Evolutionary conservation across 2,888 invertebrate species (phyloP), one percentile per base, ranked within the genome.

Genomic region (Amiota minor): DNA sequence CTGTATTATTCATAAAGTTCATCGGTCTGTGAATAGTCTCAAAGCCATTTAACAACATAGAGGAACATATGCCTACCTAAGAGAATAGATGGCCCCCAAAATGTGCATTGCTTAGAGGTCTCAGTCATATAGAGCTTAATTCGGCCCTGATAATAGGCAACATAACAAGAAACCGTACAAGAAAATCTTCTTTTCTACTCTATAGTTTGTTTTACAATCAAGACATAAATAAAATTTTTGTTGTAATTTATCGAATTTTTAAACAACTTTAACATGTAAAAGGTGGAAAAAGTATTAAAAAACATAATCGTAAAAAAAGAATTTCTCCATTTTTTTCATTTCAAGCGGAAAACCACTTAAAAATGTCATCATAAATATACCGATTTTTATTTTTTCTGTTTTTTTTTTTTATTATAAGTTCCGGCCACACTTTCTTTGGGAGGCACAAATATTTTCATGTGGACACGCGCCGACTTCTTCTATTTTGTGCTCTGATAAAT

Each of bases 311-410:
- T 35, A 35, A 35, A 35, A 23, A 35, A 35, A 35, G 64, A 69
- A 75, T 72, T 68, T 72, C 65, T n/a, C 50, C 53, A n/a, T 0
- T 59, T 9, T 35, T 53, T 47, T 20, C 59, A 69, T 70, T 47
- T 20, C 64, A 69, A 67, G 20, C 59, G 59, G 10, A 70, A 23
- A 23, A 64, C 50, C 64, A 75, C 56, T 50, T 49, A 71, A 75
- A 76, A 75, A 56, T 14, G 75, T 76, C 73, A 76, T 80, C 81
- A 80, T 80, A 80, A 80, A 81, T 83, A 77, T 76, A 62, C 23
- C 10, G 56, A 53, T 53, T 53, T 8, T 35, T 35, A 23, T 23
- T n/a, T n/a, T n/a, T n/a, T n/a, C n/a, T 23, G 3, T 23, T 4
- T 4, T 35, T 35, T 35, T 35, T 35, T 35, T 35, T 35, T 35